Conservation (phyloP, 2,113 vertebrate genomes). For the Labeo catla region DNA sequence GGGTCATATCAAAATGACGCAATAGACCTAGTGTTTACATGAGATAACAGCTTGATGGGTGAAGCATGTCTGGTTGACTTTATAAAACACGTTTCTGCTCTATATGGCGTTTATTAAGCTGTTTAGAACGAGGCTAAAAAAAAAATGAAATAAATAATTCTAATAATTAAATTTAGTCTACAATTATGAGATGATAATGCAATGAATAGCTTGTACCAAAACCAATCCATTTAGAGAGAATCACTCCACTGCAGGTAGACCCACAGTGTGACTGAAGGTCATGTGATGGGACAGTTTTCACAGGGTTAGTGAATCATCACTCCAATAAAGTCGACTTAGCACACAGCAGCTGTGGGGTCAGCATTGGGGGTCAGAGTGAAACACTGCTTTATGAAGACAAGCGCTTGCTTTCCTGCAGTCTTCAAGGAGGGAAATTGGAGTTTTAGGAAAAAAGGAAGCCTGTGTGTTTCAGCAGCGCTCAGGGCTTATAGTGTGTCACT, state of each 20-base stretch:
- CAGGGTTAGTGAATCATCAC: slow-evolving; percentile 30
- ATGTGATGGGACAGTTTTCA: slow-evolving; percentile 56
- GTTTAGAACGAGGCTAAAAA: slow-evolving; percentile 22
- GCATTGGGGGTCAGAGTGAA: slow-evolving; percentile 23
- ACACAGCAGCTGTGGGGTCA: slow-evolving; percentile 45
- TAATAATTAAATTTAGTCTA: slow-evolving; percentile 27
- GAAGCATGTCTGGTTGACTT: slow-evolving; percentile 32
- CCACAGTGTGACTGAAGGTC: slow-evolving; percentile 67
- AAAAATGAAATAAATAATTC: slow-evolving; percentile 59
- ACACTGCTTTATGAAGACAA: slow-evolving; percentile 31
- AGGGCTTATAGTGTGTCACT: slow-evolving; percentile 45
- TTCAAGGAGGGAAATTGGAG: neutral
- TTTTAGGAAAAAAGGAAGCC: slow-evolving; percentile 46
- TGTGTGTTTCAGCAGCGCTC: slow-evolving; percentile 55
- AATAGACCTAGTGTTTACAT: neutral
- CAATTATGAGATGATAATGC: slow-evolving; percentile 22
- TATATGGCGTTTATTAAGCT: slow-evolving; percentile 25
- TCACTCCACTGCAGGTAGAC: slow-evolving; percentile 45
- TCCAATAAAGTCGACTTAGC: slow-evolving; percentile 22
- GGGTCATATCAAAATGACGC: slow-evolving; percentile 7
- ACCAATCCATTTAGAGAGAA: slow-evolving; percentile 12
- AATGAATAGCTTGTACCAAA: slow-evolving; percentile 44
- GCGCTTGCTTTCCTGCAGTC: neutral
- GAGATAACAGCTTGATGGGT: slow-evolving; percentile 8
- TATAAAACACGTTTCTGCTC: slow-evolving; percentile 30